Evolutionary conservation across 2,797 vertebrate genomes (phyloP), one percentile per base, ranked within the genome.

Genomic region (Eulemur coronatus): DNA sequence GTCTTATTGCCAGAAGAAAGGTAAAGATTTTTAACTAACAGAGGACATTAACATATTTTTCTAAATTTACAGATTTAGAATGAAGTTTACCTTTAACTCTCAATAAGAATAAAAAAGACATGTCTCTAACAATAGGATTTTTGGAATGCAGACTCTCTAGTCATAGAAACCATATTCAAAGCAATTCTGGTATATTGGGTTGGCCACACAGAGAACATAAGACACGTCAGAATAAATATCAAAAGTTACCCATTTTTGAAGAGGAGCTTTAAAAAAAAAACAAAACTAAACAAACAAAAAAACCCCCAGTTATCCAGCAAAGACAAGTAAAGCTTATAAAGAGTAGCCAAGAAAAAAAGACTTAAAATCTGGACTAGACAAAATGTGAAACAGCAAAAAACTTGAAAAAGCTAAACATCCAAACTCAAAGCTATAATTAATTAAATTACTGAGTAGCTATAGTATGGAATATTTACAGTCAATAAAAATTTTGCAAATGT

Each of bases 21-120:
- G 43, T 96, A 30, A 97, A 85, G 48, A 46, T 50, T 87, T 89
- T 79, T 22, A 79, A 86, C 35, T 7, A 90, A 57, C 22, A 69
- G n/a, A 7, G 4, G 38, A 55, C 30, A 90, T 26, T 52, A 79
- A 52, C 30, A 7, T 63, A 52, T 28, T 35, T 76, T 94, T 89
- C 52, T 94, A 82, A 89, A 82, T 59, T 76, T 89, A 81, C 87
- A 91, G 61, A 80, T 63, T 65, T 63, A 63, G 50, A 72, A 89
- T 57, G 20, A 94, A 95, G 70, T 67, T 73, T 55, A 86, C 73
- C 30, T 67, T 65, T 52, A 52, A 46, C 8, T 67, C 57, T 82
- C 43, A 73, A 28, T 48, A 57, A 78, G 65, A 78, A 57, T 41
- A 69, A 80, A 78, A 61, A n/a, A 65, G 33, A 61, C 20, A 78